phyloP scores from a whole-genome alignment of 1,140 invertebrate species.

The Drosophila parvula region DNA sequence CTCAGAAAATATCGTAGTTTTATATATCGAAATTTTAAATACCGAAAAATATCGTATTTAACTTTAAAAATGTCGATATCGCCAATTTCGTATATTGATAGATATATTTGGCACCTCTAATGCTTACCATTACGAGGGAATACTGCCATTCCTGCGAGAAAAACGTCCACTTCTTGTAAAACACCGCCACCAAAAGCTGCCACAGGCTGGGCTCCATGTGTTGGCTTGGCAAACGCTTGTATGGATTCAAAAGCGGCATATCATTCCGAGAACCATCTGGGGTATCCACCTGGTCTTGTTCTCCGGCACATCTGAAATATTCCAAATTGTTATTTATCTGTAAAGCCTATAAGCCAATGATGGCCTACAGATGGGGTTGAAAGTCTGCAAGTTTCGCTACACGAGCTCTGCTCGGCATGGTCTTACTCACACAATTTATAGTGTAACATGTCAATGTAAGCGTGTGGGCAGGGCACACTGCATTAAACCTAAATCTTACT shows the following conservation, averaged over 20 bases:
- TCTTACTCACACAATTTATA: too few species aligned
- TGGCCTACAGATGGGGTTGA: too few species aligned
- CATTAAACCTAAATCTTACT: constrained; percentile 84
- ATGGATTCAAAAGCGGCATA: constrained; percentile 41
- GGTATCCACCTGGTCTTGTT: constrained; percentile 71
- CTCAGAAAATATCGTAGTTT: too few species aligned
- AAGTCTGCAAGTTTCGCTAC: too few species aligned
- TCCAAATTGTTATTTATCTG: neutral
- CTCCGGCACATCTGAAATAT: constrained; percentile 64
- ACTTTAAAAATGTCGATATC: neutral
- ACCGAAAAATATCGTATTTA: neutral
- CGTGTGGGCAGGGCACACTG: too few species aligned
- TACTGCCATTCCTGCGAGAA: constrained; percentile 65
- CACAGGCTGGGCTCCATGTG: constrained; percentile 11
- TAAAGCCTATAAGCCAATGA: too few species aligned
- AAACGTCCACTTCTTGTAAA: constrained; percentile 80
- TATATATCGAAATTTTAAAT: too few species aligned
- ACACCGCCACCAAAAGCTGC: constrained; percentile 67
- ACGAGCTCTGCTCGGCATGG: too few species aligned
- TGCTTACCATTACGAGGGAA: constrained; percentile 64
- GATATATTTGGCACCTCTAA: too few species aligned
- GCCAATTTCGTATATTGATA: too few species aligned
- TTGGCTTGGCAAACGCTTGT: constrained; percentile 37
- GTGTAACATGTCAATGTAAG: too few species aligned
- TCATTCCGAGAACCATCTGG: constrained; percentile 42